These are phyloP conservation scores for Rhinogobius similis DNA, from an alignment of 2,113 vertebrate genomes.

Conservation along the genomic window DNA sequence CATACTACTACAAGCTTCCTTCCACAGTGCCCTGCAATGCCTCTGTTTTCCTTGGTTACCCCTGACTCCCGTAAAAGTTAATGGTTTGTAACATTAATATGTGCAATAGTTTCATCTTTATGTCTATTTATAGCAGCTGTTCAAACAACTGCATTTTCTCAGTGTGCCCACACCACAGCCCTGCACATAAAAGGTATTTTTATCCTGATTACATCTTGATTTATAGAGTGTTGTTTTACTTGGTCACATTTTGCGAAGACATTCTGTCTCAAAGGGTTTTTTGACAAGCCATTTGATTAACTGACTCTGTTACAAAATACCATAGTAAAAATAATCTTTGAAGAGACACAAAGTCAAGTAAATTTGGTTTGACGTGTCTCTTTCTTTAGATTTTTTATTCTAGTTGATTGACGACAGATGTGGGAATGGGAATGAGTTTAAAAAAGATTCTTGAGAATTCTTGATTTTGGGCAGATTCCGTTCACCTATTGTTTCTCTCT, in stretches of 20 bases:
- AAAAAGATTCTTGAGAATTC: slow-evolving; percentile 62
- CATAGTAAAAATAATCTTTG: slow-evolving; percentile 50
- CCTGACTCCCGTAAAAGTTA: slow-evolving; percentile 1
- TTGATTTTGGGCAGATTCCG: slow-evolving; percentile 42
- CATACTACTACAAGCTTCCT: slow-evolving; percentile 2
- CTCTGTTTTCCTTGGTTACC: slow-evolving; percentile 5
- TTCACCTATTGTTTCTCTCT: slow-evolving; percentile 27
- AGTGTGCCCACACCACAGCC: slow-evolving; percentile 33
- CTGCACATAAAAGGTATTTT: slow-evolving; percentile 53
- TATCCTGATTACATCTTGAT: slow-evolving; percentile 52
- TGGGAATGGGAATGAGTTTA: slow-evolving; percentile 60
- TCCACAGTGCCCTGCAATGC: neutral
- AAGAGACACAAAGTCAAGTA: slow-evolving; percentile 45
- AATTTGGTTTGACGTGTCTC: slow-evolving; percentile 78
- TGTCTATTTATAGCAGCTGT: neutral
- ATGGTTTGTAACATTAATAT: neutral
- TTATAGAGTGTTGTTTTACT: slow-evolving; percentile 65
- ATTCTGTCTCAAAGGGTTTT: slow-evolving; percentile 60
- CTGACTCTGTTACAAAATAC: slow-evolving; percentile 55
- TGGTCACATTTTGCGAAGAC: slow-evolving; percentile 50
- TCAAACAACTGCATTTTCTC: slow-evolving; percentile 21
- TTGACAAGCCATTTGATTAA: slow-evolving; percentile 57
- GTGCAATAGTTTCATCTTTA: slow-evolving; percentile 5
- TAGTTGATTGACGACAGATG: slow-evolving; percentile 88
- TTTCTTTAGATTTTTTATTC: slow-evolving; percentile 77